Conservation (phyloP, 2,797 vertebrate genomes). For the Acanthurus tractus region DNA sequence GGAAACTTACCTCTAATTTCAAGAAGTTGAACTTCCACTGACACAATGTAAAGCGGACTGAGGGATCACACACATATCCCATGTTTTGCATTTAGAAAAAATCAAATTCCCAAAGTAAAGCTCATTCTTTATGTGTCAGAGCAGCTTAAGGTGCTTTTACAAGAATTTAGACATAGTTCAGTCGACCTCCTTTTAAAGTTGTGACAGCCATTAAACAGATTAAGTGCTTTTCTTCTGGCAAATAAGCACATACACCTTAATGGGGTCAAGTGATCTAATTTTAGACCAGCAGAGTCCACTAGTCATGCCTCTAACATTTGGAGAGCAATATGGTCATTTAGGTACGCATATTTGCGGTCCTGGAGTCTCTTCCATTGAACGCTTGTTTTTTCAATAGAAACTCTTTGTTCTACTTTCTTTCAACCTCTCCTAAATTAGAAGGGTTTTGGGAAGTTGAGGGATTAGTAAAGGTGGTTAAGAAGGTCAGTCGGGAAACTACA, state of each 20-base stretch:
- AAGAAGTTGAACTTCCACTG: slow-evolving; percentile 58
- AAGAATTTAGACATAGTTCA: slow-evolving; percentile 1
- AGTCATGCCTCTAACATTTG: slow-evolving; percentile 27
- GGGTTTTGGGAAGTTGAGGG: slow-evolving; percentile 52
- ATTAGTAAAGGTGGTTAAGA: slow-evolving; percentile 55
- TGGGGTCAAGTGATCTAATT: slow-evolving; percentile 25
- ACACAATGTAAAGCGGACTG: slow-evolving; percentile 34
- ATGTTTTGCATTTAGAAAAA: slow-evolving; percentile 21
- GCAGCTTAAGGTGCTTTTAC: not conserved
- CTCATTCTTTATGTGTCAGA: slow-evolving; percentile 20
- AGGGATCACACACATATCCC: slow-evolving; percentile 26
- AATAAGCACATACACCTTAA: slow-evolving; percentile 14
- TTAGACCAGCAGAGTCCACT: slow-evolving; percentile 5
- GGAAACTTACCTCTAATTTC: slow-evolving; percentile 60
- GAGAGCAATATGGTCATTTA: slow-evolving; percentile 32
- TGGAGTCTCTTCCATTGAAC: slow-evolving; percentile 1
- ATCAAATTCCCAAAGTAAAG: not conserved
- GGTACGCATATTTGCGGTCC: slow-evolving; percentile 22
- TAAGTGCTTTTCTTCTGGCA: slow-evolving; percentile 17
- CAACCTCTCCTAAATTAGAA: slow-evolving; percentile 31
- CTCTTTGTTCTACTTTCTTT: slow-evolving; percentile 36
- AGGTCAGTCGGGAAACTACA: slow-evolving; percentile 42
- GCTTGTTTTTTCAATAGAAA: slow-evolving; percentile 34
- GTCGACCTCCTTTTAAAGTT: slow-evolving; percentile 28
- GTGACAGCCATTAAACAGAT: slow-evolving; percentile 22